These are phyloP conservation scores for Stenodera caucasica DNA, from an alignment of 2,888 invertebrate species.

Conservation along the genomic window DNA sequence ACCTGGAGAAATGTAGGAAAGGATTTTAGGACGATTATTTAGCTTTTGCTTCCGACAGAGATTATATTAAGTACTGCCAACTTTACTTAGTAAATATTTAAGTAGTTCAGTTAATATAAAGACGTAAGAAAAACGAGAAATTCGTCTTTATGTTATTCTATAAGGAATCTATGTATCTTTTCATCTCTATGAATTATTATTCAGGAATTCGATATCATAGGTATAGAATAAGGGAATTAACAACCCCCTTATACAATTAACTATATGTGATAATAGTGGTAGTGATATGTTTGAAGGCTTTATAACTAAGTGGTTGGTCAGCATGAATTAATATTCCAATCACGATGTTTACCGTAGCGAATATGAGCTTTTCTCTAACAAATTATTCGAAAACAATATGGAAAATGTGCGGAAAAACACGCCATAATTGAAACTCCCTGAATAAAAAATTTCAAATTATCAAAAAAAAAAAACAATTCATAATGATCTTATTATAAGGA, in stretches of 20 bases:
- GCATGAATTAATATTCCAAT: constrained; percentile 37
- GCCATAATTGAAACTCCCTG: background rate
- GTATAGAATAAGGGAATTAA: background rate
- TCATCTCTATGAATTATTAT: too few relatives aligned
- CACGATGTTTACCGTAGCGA: constrained; percentile 25
- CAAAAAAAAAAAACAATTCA: too few relatives aligned
- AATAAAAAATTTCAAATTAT: too few relatives aligned
- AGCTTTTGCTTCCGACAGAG: constrained; percentile 46
- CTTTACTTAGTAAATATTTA: constrained; percentile 51
- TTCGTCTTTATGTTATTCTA: too few relatives aligned
- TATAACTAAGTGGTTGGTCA: constrained; percentile 29
- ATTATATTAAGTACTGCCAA: constrained; percentile 49
- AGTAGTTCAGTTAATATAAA: constrained; percentile 32
- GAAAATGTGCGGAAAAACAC: background rate
- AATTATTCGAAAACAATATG: background rate
- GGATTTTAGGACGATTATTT: constrained; percentile 51
- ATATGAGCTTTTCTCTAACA: background rate
- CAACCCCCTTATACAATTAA: background rate
- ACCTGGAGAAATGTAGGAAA: constrained; percentile 43
- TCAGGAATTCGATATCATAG: too few relatives aligned
- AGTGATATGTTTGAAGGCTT: background rate
- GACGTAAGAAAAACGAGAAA: background rate
- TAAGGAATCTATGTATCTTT: too few relatives aligned
- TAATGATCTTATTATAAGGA: too few relatives aligned
- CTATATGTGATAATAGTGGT: background rate